These are phyloP conservation scores for Benthosema pterotum DNA, from an alignment of 2,797 vertebrate species.

Conservation along the genomic window DNA sequence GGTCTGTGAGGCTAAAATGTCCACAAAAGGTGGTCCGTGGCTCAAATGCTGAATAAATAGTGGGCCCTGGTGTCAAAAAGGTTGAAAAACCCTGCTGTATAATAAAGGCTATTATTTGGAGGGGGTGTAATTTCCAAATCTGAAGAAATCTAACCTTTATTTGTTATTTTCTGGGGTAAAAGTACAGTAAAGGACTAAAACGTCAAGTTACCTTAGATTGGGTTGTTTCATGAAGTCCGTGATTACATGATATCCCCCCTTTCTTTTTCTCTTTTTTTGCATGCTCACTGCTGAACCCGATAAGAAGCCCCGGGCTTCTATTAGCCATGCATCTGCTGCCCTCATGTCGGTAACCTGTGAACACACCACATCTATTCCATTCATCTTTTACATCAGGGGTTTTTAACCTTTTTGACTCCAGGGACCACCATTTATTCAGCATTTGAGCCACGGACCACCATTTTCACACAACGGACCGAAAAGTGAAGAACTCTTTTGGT, in stretches of 20 bases:
- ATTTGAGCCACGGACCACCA: too few species aligned
- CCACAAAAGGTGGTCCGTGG: too few species aligned
- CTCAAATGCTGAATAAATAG: too few species aligned
- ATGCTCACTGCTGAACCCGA: slow-evolving; percentile 75
- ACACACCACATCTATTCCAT: slow-evolving; percentile 70
- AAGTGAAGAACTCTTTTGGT: too few species aligned
- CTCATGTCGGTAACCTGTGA: slow-evolving; percentile 83
- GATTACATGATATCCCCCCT: slow-evolving; percentile 47
- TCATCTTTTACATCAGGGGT: too few species aligned
- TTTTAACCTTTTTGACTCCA: too few species aligned
- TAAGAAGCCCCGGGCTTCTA: slow-evolving; percentile 76
- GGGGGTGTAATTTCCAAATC: slow-evolving; percentile 61
- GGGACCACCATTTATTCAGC: too few species aligned
- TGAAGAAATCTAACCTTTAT: slow-evolving; percentile 63
- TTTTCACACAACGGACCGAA: too few species aligned
- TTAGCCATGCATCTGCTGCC: slow-evolving; percentile 25
- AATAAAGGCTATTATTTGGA: slow-evolving; percentile 53
- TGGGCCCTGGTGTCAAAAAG: too few species aligned
- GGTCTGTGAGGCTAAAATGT: too few species aligned
- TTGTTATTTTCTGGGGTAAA: slow-evolving; percentile 48
- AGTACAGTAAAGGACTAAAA: slow-evolving; percentile 72
- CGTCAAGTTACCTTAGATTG: slow-evolving; percentile 77
- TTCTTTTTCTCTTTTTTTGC: slow-evolving; percentile 43
- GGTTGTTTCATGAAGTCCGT: slow-evolving; percentile 66
- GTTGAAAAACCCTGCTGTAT: too few species aligned